Base-by-base conservation (phyloP, 2,888 invertebrate genomes). In the Phania funesta region DNA sequence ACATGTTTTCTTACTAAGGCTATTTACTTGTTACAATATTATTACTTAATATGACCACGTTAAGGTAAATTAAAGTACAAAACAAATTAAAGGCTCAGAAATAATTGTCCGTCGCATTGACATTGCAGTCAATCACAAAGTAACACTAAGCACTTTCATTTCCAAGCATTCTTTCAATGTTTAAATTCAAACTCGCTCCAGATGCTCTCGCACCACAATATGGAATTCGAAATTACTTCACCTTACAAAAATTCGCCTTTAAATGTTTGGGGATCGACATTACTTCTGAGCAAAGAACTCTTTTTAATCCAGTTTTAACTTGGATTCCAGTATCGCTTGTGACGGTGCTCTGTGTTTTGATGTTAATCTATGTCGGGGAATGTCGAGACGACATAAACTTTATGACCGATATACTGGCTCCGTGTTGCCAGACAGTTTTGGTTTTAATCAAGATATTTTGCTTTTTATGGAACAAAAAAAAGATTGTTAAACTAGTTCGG, bases 401-500 rank as follows among this genome's bases (percentile, higher is more conserved):
- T n/a, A 73, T 80, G 1, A 83, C 82, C 0, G 81, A 77, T 64
- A 74, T 83, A 22, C 29, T 85, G 64, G 29, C 74, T 13, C 75
- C 80, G 0, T 79, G 68, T 29, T 56, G 75, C 29, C 83, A 84
- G n/a, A 32, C 60, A 1, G 0, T 79, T 6, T 64, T 85, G 38
- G 44, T 71, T 8, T 32, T 68, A 8, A 73, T 76, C 32, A 85
- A 85, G 73, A 58, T 84, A 8, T 62, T 35, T 8, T 20, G 48
- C 8, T 79, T 81, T 46, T 22, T 84, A 8, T 76, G 67, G 32
- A 80, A 83, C 11, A 77, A 71, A 6, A 22, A 80, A 8, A 77
- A 71, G 13, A 77, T 84, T 56, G 56, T 71, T 8, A 32, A 67
- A n/a, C 22, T 84, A 18, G 60, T 79, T 6, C 54, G 76, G 8